A percentile compares a stretch with the other conserved stretches of the same genome.
These are phyloP conservation scores for Ammodytes dubius DNA, from an alignment of 2,113 vertebrate species.

Conservation along the genomic window DNA sequence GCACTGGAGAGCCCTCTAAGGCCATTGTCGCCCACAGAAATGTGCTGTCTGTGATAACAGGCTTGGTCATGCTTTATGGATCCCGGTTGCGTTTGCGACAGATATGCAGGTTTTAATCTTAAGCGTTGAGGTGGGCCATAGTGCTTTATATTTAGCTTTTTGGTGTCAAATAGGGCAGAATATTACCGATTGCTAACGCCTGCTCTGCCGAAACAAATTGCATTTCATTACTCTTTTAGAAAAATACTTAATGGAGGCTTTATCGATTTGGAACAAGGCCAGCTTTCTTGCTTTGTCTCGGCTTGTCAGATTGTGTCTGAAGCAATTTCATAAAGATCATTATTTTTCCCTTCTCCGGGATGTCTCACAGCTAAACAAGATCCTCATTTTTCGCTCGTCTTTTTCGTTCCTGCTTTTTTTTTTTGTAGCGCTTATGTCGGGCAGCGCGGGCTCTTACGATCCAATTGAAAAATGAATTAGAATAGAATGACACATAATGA, in stretches of 20 bases:
- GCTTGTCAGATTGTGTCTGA: constrained; percentile 81
- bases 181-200: constrained; percentile 67
- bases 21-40: constrained; percentile 56
- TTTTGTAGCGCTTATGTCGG: constrained; percentile 64
- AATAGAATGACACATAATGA: constrained; percentile 86
- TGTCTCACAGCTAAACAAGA: constrained; percentile 80
- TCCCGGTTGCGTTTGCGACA: constrained; percentile 50
- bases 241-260: constrained; percentile 83
- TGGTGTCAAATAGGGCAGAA: constrained; percentile 57
- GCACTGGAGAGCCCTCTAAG: constrained; percentile 37
- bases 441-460: constrained; percentile 75
- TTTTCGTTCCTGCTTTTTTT: constrained; percentile 63
- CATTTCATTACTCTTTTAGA: constrained; percentile 73
- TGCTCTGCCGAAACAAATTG: constrained; percentile 71
- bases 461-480: constrained; percentile 86
- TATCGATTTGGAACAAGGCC: constrained; percentile 81
- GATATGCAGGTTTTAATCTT: constrained; percentile 72
- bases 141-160: constrained; percentile 58
- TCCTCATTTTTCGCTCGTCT: constrained; percentile 58
- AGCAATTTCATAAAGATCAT: constrained; percentile 85
- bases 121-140: constrained; percentile 57
- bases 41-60: constrained; percentile 69
- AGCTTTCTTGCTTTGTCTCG: constrained; percentile 78
- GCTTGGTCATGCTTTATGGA: constrained; percentile 78
- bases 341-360: constrained; percentile 75